phyloP scores from a whole-genome alignment of 2,797 vertebrate species.

The Ambastaia sidthimunki region DNA sequence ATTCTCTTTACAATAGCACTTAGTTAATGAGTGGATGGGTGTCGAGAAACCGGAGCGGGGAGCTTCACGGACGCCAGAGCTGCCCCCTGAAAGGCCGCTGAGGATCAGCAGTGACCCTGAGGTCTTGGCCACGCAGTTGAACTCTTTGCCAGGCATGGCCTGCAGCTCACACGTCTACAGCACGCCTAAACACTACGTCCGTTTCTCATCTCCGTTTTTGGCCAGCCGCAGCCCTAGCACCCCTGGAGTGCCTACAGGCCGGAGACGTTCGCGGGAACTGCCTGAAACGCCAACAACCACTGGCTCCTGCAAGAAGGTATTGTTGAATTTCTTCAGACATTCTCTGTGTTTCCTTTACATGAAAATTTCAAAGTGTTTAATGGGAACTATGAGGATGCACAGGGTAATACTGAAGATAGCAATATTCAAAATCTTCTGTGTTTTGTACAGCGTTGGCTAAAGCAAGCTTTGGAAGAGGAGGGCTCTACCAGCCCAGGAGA shows the following conservation, averaged over 20 bases:
- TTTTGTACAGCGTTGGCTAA: constrained; percentile 90
- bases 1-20: constrained; percentile 82
- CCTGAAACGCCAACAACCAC: constrained; percentile 86
- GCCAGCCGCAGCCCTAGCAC: constrained; percentile 87
- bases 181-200: constrained; percentile 99
- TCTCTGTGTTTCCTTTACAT: no score
- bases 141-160: constrained; percentile 93
- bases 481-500: constrained; percentile 84
- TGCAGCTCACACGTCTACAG: constrained; percentile 96
- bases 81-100: constrained; percentile 87
- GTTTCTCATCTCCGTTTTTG: constrained; percentile 97
- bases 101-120: constrained; percentile 98
- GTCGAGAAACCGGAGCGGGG: constrained; percentile 84
- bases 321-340: no score
- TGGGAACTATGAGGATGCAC: neutral
- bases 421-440: neutral
- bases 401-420: neutral
- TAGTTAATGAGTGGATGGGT: constrained; percentile 96
- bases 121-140: constrained; percentile 95
- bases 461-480: constrained; percentile 97
- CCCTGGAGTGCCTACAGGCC: constrained; percentile 79
- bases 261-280: constrained; percentile 89
- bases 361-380: no score
- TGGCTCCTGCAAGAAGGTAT: constrained; percentile 98
- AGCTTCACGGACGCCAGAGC: constrained; percentile 83